Conservation (phyloP, 2,888 invertebrate genomes). For the Drosophila gaucha region DNA sequence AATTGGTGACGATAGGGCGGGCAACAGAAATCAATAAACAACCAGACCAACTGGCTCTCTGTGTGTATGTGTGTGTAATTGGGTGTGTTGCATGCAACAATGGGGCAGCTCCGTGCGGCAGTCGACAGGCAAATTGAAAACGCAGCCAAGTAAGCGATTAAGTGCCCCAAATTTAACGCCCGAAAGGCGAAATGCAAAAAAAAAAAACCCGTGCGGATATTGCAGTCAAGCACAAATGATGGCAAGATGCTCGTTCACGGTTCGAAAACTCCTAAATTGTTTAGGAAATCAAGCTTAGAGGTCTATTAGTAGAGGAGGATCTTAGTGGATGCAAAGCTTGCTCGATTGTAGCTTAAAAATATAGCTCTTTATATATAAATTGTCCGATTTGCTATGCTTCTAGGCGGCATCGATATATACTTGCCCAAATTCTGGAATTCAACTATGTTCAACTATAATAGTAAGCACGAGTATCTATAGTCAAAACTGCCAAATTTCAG, state of each 20-base stretch:
- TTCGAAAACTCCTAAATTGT: no score
- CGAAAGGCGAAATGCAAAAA: constrained; percentile 3
- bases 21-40: constrained; percentile 61
- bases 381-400: no score
- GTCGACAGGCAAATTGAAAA: constrained; percentile 27
- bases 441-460: no score
- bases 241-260: neutral
- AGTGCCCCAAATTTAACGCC: constrained; percentile 32
- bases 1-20: constrained; percentile 51
- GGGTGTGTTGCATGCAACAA: constrained; percentile 60
- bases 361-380: no score
- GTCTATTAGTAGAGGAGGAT: no score
- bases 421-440: no score
- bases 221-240: neutral
- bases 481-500: no score
- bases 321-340: no score
- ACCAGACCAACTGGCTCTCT: constrained; percentile 29
- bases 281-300: no score
- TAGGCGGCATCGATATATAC: no score
- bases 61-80: constrained; percentile 37
- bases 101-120: constrained; percentile 14
- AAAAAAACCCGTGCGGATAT: neutral
- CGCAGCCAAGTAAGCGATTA: constrained; percentile 27
- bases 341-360: no score
- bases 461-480: no score